Evolutionary conservation across 2,797 vertebrate genomes (phyloP).

Genomic region (Podargus strigoides): DNA sequence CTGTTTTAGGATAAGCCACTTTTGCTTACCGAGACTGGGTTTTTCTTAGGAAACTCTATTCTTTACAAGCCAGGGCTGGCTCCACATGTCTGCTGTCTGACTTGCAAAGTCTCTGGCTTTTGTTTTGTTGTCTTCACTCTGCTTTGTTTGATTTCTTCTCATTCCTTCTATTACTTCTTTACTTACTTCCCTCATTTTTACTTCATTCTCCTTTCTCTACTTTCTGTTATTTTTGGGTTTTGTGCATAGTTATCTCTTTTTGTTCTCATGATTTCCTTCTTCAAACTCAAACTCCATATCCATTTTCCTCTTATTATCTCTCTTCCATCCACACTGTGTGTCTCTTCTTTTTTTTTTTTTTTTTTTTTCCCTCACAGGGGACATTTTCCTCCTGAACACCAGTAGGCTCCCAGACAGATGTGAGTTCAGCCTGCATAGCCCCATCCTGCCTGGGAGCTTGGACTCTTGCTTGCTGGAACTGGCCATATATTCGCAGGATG

Average conservation of each 20-base stretch:
- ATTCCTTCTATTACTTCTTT: neutral
- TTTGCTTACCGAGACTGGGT: neutral
- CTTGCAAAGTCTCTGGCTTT: neutral
- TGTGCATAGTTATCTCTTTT: neutral
- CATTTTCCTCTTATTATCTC: neutral
- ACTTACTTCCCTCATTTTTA: neutral
- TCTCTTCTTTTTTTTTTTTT: neutral
- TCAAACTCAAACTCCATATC: neutral
- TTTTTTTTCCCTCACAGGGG: slow-evolving; percentile 66
- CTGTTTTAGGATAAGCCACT: neutral
- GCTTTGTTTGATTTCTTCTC: neutral
- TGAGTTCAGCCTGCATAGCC: slow-evolving; percentile 80
- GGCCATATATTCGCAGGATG: slow-evolving; percentile 73
- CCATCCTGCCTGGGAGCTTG: slow-evolving; percentile 73
- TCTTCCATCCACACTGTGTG: neutral
- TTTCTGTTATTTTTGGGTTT: neutral
- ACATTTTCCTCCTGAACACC: slow-evolving; percentile 80
- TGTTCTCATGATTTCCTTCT: neutral
- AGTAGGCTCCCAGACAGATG: slow-evolving; percentile 71
- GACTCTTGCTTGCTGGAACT: slow-evolving; percentile 77
- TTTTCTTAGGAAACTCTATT: neutral
- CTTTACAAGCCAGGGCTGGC: neutral
- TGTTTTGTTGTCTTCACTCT: neutral
- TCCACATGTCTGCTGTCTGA: neutral
- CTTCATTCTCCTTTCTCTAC: neutral